Evolutionary conservation across 1,140 invertebrate genomes (phyloP), one percentile per base, ranked within the genome.

Genomic region (Pseudachorutes palmiensis): DNA sequence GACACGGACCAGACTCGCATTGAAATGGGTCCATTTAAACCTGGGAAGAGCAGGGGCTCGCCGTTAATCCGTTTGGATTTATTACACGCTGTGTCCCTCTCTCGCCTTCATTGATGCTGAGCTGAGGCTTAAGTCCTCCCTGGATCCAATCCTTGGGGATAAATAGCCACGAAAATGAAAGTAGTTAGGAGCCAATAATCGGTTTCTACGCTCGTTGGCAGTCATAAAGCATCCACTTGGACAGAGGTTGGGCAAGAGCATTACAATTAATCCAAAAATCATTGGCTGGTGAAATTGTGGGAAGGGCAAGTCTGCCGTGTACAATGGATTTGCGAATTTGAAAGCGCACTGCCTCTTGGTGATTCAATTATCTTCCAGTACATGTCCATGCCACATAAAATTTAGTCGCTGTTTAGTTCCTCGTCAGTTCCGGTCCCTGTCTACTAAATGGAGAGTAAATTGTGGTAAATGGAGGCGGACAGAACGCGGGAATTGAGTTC

Each of bases 1-100:
- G 69, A 70, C 69, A 70, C 66, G 66, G 69, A 70, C 65, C 69
- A 64, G 62, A 64, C 69, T 70, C 61, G 69, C 69, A 70, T 70
- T 67, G 69, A 70, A 70, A 70, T 70, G 61, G 68, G 51, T 62
- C 58, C 36, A 67, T 70, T 70, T 70, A 60, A 64, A 62, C 59
- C 62, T 51, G 57, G 45, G 58, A 30, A 33, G 62, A 64, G 57
- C 24, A 19, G 51, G 51, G 24, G 24, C 14, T 55, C 14, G 69
- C 58, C 62, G 62, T 65, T 70, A 70, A 70, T 70, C 69, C 69
- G 62, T 32, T 60, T 58, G 69, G 69, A 70, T 70, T 70, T 70
- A 70, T 70, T 70, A 49, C 69, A 48, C 62, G 36, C 65, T 62
- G 33, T 24, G 58, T 51, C 41, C 24, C 55, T 45, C 14, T 41